Evolutionary conservation across 2,888 invertebrate species (phyloP).

Genomic region (Lepidochrysops patricia): DNA sequence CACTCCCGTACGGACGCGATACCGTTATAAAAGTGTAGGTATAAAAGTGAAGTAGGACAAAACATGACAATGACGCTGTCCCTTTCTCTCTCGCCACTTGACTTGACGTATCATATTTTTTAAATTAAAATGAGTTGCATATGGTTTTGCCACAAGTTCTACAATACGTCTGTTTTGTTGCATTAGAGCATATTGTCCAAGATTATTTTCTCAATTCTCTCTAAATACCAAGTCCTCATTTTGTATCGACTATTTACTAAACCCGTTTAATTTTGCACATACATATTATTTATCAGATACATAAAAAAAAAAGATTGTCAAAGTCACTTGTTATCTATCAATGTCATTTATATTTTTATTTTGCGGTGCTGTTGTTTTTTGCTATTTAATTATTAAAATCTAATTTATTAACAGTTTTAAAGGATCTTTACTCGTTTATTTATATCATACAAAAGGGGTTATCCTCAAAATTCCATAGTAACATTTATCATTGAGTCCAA

Average conservation of each 20-base stretch:
- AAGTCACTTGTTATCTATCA: background rate
- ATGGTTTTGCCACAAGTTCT: no score
- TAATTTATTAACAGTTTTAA: background rate
- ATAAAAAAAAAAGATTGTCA: background rate
- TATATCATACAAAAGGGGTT: background rate
- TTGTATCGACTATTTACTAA: no score
- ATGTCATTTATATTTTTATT: background rate
- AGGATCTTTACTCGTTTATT: background rate
- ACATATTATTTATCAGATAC: no score
- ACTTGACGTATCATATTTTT: background rate
- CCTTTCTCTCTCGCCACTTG: conserved; percentile 3
- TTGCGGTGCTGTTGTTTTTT: background rate
- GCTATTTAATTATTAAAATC: background rate
- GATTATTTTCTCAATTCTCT: no score
- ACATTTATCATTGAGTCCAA: background rate
- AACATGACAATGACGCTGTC: background rate
- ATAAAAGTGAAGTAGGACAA: conserved; percentile 6
- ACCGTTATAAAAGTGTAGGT: conserved; percentile 72
- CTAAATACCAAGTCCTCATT: no score
- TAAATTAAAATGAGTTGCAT: no score
- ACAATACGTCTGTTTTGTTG: no score
- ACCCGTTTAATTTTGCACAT: no score
- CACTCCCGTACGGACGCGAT: conserved; percentile 66
- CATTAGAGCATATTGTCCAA: no score
- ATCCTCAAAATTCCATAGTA: background rate